A percentile compares a stretch with the other conserved stretches of the same genome.
Evolutionary conservation across 1,140 invertebrate genomes (phyloP).

Genomic region (Latrodectus geometricus): DNA sequence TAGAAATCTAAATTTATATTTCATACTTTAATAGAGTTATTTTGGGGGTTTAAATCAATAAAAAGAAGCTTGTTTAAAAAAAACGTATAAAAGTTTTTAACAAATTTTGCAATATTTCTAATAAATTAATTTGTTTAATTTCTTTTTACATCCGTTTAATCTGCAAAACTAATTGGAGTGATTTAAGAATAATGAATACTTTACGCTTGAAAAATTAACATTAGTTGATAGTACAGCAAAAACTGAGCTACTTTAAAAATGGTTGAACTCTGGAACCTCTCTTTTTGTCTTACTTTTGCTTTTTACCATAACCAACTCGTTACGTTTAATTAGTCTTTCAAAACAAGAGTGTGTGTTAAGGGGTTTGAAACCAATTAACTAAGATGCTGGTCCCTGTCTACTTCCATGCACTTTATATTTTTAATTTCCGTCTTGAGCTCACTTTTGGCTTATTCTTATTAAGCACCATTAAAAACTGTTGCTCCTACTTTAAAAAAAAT

Average conservation of each 20-base stretch:
- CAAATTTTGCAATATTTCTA: no score
- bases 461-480: slow-evolving; percentile 59
- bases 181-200: slow-evolving; percentile 35
- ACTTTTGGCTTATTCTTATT: slow-evolving; percentile 51
- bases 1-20: no score
- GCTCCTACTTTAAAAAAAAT: slow-evolving; percentile 38
- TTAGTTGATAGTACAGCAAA: slow-evolving; percentile 13
- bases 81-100: no score
- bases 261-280: slow-evolving; percentile 3
- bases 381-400: slow-evolving; percentile 27
- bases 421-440: slow-evolving; percentile 44
- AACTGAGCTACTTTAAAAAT: slow-evolving; percentile 22
- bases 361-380: slow-evolving; percentile 59
- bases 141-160: slow-evolving; percentile 16
- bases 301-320: slow-evolving; percentile 53
- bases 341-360: slow-evolving; percentile 54
- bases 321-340: slow-evolving; percentile 57
- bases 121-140: not conserved
- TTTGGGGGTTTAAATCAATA: no score
- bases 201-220: slow-evolving; percentile 35
- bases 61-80: no score
- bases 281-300: slow-evolving; percentile 32
- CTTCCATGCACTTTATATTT: slow-evolving; percentile 40
- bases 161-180: slow-evolving; percentile 23
- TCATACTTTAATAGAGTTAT: no score